Conservation (phyloP, 2,888 invertebrate genomes). For the Agrotis puta region DNA sequence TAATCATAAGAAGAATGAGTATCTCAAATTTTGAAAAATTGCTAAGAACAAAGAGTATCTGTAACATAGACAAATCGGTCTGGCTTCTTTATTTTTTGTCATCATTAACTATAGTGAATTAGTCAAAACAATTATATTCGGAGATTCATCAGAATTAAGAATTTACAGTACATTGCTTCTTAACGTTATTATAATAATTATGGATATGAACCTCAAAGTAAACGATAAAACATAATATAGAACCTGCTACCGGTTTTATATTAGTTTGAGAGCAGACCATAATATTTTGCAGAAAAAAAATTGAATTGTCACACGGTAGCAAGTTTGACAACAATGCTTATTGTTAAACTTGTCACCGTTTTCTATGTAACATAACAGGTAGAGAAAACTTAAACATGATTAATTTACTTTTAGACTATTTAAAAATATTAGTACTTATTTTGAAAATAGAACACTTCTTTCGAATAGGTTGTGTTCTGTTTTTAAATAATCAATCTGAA, state of each 20-base stretch:
- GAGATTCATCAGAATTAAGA: not conserved
- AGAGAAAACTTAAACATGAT: not conserved
- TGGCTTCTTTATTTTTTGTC: slow-evolving; percentile 10
- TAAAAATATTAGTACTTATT: not conserved
- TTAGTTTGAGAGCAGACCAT: not conserved
- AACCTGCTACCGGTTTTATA: not conserved
- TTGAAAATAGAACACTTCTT: slow-evolving; percentile 16
- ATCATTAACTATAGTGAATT: slow-evolving; percentile 7
- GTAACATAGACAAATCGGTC: not conserved
- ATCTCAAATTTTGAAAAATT: no score
- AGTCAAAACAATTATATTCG: not conserved
- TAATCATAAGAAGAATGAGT: not conserved
- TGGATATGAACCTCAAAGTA: not conserved
- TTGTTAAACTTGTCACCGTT: slow-evolving; percentile 41
- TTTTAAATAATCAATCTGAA: no score
- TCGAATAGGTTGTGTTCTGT: no score
- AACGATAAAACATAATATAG: not conserved
- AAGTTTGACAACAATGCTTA: slow-evolving; percentile 55
- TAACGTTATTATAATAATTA: not conserved
- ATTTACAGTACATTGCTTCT: slow-evolving; percentile 4
- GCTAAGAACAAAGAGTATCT: not conserved
- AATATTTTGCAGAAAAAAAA: slow-evolving; percentile 1
- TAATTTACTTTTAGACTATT: not conserved
- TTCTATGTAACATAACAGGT: slow-evolving; percentile 29
- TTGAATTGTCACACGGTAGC: slow-evolving; percentile 31